phyloP scores from a whole-genome alignment of 2,113 vertebrate genomes.

The Fukomys damarensis region DNA sequence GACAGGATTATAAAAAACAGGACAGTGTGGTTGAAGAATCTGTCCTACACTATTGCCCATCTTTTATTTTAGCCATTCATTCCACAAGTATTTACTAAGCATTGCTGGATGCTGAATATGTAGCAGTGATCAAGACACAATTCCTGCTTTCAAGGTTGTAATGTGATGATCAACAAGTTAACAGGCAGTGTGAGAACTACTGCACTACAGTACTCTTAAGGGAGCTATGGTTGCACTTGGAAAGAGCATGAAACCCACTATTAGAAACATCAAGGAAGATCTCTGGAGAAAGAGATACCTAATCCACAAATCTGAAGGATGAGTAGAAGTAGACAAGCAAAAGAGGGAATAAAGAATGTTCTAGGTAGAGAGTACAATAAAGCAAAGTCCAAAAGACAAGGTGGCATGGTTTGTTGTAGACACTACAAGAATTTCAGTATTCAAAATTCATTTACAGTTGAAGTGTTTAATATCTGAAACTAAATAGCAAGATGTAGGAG shows the following conservation, averaged over 20 bases:
- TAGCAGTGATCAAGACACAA: background rate
- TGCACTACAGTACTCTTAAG: background rate
- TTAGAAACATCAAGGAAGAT: background rate
- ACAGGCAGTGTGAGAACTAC: background rate
- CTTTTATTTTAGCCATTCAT: background rate
- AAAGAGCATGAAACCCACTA: background rate
- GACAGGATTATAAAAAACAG: slow-evolving; percentile 10
- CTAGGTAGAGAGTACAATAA: slow-evolving; percentile 26
- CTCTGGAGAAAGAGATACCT: background rate
- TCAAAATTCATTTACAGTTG: slow-evolving; percentile 43
- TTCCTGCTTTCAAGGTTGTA: slow-evolving; percentile 1
- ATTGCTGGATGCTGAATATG: background rate
- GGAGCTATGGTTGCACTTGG: background rate
- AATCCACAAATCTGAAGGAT: slow-evolving; percentile 33
- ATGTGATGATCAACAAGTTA: background rate
- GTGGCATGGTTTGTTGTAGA: background rate
- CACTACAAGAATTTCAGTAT: slow-evolving; percentile 8
- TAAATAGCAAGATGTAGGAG: background rate
- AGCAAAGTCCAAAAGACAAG: slow-evolving; percentile 24
- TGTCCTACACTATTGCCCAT: background rate
- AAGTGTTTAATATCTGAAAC: slow-evolving; percentile 47
- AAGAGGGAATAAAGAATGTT: background rate
- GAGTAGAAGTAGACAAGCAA: slow-evolving; percentile 10
- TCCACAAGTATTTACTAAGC: slow-evolving; percentile 24
- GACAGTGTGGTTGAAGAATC: background rate